A percentile compares a stretch with the other conserved stretches of the same genome.
Evolutionary conservation across 2,797 vertebrate species (phyloP).

Genomic region (Astyanax mexicanus): DNA sequence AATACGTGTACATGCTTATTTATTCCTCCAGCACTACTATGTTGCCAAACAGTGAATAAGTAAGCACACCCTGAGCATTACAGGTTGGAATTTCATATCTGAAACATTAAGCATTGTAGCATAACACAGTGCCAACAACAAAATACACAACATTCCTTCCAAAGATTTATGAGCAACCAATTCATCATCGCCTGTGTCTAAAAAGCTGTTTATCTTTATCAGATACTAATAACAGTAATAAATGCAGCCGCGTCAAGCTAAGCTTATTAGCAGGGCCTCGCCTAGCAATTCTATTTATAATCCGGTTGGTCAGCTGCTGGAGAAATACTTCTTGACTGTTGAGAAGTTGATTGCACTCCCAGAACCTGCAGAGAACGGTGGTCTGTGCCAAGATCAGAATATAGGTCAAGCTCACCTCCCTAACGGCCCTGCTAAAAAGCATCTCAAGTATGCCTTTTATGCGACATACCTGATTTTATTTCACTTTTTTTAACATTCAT

Average conservation of each 20-base stretch:
- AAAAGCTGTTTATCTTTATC: neutral
- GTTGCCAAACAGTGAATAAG: neutral
- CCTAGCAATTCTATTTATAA: slow-evolving; percentile 37
- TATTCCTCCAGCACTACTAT: neutral
- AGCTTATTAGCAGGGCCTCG: slow-evolving; percentile 24
- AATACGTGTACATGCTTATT: too few species aligned
- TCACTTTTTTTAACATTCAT: slow-evolving; percentile 71
- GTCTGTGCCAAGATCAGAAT: slow-evolving; percentile 73
- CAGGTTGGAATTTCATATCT: too few species aligned
- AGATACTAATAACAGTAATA: slow-evolving; percentile 2
- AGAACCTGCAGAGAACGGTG: slow-evolving; percentile 64
- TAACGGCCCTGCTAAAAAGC: slow-evolving; percentile 61
- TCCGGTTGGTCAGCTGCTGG: slow-evolving; percentile 37
- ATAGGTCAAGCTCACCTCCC: slow-evolving; percentile 74
- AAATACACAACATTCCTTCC: neutral
- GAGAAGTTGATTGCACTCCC: slow-evolving; percentile 65
- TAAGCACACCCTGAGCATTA: neutral
- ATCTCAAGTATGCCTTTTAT: slow-evolving; percentile 68
- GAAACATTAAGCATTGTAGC: neutral
- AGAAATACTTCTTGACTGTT: slow-evolving; percentile 61
- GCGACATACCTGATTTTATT: slow-evolving; percentile 77
- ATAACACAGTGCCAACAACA: neutral
- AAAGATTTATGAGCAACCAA: neutral
- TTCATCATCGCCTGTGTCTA: neutral
- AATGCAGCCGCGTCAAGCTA: slow-evolving; percentile 21